Percentiles rank a stretch among this genome's conserved stretches.
Conservation (phyloP, 2,113 vertebrate species). For the Sphyrna mokarran region DNA sequence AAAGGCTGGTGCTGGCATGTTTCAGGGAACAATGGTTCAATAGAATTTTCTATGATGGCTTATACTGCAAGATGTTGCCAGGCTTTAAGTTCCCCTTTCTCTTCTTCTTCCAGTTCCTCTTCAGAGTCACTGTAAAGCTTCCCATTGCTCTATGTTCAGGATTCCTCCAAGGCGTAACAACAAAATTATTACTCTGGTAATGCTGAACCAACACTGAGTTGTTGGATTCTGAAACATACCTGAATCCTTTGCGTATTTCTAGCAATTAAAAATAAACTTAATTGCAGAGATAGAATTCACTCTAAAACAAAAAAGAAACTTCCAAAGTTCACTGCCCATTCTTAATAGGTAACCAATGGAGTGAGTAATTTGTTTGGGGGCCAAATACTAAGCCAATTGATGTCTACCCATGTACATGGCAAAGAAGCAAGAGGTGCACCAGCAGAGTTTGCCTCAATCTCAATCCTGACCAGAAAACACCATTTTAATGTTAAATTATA, state of each 20-base stretch:
- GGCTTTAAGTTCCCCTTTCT: neutral
- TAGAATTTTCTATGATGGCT: neutral
- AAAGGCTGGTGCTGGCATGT: neutral
- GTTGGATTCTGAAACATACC: neutral
- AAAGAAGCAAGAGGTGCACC: neutral
- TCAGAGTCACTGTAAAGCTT: neutral
- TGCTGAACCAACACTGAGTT: neutral
- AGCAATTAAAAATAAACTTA: neutral
- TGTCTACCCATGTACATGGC: neutral
- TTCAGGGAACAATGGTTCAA: neutral
- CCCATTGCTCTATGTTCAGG: neutral
- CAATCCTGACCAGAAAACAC: neutral
- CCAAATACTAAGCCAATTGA: neutral
- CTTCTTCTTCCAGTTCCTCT: neutral
- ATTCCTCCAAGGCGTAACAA: neutral
- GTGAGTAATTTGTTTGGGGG: neutral
- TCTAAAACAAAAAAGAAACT: neutral
- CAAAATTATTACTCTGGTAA: neutral
- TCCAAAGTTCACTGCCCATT: neutral
- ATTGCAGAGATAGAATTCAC: neutral
- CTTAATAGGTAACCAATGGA: neutral
- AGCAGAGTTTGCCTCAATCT: neutral
- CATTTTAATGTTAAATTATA: neutral
- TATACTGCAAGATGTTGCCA: neutral
- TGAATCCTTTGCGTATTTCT: neutral